phyloP scores from a whole-genome alignment of 2,888 invertebrate species.

The Drosophila prostipennis region DNA sequence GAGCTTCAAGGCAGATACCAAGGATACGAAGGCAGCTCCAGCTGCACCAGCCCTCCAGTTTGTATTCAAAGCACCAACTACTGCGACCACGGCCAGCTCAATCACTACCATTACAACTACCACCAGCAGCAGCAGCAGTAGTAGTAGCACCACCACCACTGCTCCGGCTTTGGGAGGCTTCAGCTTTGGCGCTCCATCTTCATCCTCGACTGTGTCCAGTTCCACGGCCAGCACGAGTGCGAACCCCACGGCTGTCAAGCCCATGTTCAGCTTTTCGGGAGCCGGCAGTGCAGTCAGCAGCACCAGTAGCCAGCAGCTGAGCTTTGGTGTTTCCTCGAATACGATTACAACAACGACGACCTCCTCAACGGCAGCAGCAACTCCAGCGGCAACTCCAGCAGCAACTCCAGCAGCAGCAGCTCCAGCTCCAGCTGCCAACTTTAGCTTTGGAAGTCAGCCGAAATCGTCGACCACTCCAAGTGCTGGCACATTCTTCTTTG shows the following conservation, averaged over 20 bases:
- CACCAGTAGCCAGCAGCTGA: neutral
- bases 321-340: constrained; percentile 14
- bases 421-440: constrained; percentile 5
- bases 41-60: constrained; percentile 6
- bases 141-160: neutral
- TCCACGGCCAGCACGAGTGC: constrained; percentile 27
- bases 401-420: neutral
- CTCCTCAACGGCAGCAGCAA: constrained; percentile 7
- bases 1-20: constrained; percentile 16
- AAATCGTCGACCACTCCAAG: neutral
- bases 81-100: constrained; percentile 6
- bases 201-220: constrained; percentile 41
- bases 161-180: constrained; percentile 27
- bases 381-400: neutral
- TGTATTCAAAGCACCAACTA: constrained; percentile 21
- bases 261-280: constrained; percentile 34
- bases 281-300: constrained; percentile 27
- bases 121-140: neutral
- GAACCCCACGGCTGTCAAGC: constrained; percentile 10
- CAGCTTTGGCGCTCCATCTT: constrained; percentile 32
- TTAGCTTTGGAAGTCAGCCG: constrained; percentile 18
- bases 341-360: constrained; percentile 10
- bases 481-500: constrained; percentile 28
- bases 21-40: constrained; percentile 30
- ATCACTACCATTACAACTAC: constrained; percentile 5